Evolutionary conservation across 1,140 invertebrate genomes (phyloP).

Genomic region (Rhopalosiphum padi): DNA sequence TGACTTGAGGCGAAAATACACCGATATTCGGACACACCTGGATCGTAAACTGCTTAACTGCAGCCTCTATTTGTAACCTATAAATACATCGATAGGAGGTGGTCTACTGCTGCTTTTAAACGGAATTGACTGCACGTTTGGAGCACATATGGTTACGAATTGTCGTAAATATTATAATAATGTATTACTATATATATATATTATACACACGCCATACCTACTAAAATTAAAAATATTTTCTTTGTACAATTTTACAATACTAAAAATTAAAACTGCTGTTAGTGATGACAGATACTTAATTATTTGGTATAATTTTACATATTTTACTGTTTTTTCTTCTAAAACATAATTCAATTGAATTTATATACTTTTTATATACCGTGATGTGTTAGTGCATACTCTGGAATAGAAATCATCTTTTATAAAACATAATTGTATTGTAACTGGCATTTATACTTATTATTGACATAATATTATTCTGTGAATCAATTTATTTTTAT

Average conservation of each 20-base stretch:
- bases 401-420: neutral
- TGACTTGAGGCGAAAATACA: neutral
- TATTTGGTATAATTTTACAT: neutral
- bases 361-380: neutral
- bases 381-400: neutral
- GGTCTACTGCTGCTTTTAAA: neutral
- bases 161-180: neutral
- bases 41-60: slow-evolving; percentile 7
- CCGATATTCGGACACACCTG: slow-evolving; percentile 27
- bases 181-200: neutral
- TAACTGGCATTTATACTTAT: neutral
- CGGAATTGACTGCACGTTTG: slow-evolving; percentile 18
- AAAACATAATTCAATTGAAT: neutral
- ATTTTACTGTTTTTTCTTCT: neutral
- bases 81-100: slow-evolving; percentile 32
- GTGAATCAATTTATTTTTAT: neutral
- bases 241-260: neutral
- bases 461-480: neutral
- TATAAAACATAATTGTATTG: neutral
- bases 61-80: neutral
- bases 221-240: neutral
- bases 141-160: neutral
- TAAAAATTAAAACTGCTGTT: neutral
- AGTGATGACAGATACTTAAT: neutral
- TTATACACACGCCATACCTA: neutral